Evolutionary conservation across 2,797 vertebrate species (phyloP), one percentile per base, ranked within the genome.

Genomic region (Adelosebastes latens): DNA sequence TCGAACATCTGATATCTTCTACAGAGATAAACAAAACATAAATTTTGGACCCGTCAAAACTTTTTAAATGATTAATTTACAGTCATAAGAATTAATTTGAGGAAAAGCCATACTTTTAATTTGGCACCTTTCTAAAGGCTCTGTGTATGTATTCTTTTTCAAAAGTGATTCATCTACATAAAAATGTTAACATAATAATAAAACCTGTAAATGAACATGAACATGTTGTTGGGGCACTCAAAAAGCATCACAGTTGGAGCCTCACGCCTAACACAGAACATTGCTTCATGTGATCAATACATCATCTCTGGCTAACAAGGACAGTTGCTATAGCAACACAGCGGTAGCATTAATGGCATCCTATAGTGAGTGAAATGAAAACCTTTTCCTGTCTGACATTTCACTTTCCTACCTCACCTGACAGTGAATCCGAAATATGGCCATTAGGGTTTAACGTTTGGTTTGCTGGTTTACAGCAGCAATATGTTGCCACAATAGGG

Each of bases 251-350:
- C 61, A 62, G 39, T 11, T 39, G 27, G 25, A 75, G 65, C 6
- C 2, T 53, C 11, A 60, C 1, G 2, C 36, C 64, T 34, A 42
- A 72, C 34, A 32, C 25, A 24, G 24, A 16, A 1, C 13, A 49
- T 29, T 14, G 27, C 52, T 77, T 59, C 60, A 55, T 60, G 46
- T 67, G 58, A 82, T 80, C 82, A 84, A 80, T 83, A 76, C 12
- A 31, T 58, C 8, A 72, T 74, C 32, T 65, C 70, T 56, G 18
- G 46, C 68, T 71, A 63, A 81, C 67, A 83, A 67, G 59, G 13
- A 70, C 62, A 67, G 92, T 92, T 89, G 59, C 87, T 69, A 85
- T 85, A 65, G 84, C 75, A 89, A 92, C 88, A 10, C 42, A 67
- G 58, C 24, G 13, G 80, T 8, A 42, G 63, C 73, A 68, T 82